Percentiles rank a stretch among this genome's conserved stretches.
phyloP scores from a whole-genome alignment of 2,797 vertebrate genomes.

The Sarcophilus harrisii region DNA sequence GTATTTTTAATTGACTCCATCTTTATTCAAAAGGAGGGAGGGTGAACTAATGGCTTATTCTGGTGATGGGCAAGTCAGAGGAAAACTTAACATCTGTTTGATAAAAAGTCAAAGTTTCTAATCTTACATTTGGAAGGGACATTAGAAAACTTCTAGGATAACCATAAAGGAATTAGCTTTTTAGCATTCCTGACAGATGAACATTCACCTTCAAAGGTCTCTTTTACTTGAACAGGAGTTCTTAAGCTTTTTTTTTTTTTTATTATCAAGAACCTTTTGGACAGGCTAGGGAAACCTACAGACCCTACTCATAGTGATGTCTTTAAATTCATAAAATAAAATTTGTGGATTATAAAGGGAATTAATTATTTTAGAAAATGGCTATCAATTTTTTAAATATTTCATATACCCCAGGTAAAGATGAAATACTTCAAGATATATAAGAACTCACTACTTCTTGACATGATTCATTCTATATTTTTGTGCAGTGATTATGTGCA shows the following conservation, averaged over 20 bases:
- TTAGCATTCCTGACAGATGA: not conserved
- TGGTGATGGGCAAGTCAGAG: not conserved
- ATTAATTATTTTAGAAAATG: not conserved
- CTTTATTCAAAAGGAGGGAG: constrained; percentile 48
- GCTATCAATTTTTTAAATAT: not conserved
- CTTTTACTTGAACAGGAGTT: not conserved
- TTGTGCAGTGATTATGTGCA: not conserved
- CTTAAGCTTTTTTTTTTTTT: not conserved
- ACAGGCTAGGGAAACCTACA: not conserved
- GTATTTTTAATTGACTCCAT: constrained; percentile 72
- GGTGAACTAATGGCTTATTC: constrained; percentile 25
- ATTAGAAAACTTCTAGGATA: not conserved
- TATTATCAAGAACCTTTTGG: not conserved
- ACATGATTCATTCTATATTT: not conserved
- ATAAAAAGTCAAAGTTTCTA: constrained; percentile 7
- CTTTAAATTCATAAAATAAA: not conserved
- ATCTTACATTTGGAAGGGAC: not conserved
- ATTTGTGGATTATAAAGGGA: not conserved
- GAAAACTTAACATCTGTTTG: not conserved
- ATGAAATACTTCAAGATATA: not conserved
- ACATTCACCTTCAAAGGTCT: not conserved
- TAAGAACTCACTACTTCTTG: not conserved
- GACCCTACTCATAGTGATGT: not conserved
- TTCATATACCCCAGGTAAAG: not conserved
- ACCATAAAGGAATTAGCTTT: not conserved